Evolutionary conservation across 2,797 vertebrate genomes (phyloP).

Genomic region (Pangasius sanitwongsei): DNA sequence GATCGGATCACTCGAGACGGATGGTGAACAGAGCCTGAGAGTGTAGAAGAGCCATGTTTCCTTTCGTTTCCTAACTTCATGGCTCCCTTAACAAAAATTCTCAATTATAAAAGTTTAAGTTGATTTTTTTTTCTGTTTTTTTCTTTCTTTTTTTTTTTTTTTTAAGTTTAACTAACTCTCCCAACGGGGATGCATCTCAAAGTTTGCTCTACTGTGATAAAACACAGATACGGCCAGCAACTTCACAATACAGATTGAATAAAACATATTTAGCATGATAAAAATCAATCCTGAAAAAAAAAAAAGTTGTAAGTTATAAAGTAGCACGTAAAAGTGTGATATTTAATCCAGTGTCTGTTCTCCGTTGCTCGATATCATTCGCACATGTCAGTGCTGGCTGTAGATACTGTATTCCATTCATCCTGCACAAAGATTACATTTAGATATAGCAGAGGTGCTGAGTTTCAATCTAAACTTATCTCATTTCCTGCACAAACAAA

Average conservation of each 20-base stretch:
- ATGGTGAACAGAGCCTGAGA: background rate
- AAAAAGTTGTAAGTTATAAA: background rate
- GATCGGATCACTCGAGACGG: background rate
- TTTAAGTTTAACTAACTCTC: background rate
- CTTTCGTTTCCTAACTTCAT: background rate
- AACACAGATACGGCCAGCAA: slow-evolving; percentile 38
- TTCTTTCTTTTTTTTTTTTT: no score
- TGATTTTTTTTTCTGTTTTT: background rate
- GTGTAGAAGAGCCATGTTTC: background rate
- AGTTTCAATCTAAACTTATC: slow-evolving; percentile 62
- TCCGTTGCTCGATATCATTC: slow-evolving; percentile 36
- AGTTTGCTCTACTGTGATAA: slow-evolving; percentile 49
- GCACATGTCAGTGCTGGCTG: slow-evolving; percentile 50
- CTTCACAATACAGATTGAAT: slow-evolving; percentile 38
- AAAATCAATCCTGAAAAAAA: slow-evolving; percentile 14
- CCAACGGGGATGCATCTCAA: background rate
- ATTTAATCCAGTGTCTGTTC: background rate
- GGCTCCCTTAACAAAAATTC: background rate
- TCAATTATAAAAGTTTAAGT: background rate
- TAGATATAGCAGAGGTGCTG: slow-evolving; percentile 57
- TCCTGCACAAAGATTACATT: slow-evolving; percentile 58
- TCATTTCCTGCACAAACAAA: slow-evolving; percentile 59
- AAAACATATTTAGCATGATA: slow-evolving; percentile 33
- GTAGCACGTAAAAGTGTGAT: background rate
- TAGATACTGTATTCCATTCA: slow-evolving; percentile 61